Evolutionary conservation across 2,113 vertebrate genomes (phyloP).

Genomic region (Apodemus sylvaticus): DNA sequence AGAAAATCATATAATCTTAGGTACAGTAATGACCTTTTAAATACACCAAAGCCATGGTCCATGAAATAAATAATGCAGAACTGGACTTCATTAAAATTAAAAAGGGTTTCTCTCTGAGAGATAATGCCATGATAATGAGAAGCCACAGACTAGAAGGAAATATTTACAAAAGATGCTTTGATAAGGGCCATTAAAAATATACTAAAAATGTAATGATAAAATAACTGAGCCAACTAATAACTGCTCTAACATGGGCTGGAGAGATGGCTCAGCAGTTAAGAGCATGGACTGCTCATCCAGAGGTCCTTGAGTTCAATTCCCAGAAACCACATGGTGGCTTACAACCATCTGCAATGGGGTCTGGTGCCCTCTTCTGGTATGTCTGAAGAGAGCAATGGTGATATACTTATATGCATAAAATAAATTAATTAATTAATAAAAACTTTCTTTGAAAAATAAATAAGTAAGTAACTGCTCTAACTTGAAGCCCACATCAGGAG

Average conservation of each 20-base stretch:
- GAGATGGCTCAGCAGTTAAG: no score
- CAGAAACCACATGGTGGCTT: no score
- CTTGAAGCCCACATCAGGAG: neutral
- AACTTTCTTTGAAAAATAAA: no score
- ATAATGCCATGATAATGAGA: neutral
- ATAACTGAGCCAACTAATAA: neutral
- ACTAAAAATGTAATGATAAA: neutral
- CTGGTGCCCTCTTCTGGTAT: no score
- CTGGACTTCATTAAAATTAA: neutral
- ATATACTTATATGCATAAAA: no score
- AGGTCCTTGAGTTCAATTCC: no score
- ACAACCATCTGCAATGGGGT: no score
- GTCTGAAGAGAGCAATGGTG: no score
- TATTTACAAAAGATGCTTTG: neutral
- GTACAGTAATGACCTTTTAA: neutral
- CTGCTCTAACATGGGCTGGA: neutral
- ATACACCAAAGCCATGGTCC: neutral
- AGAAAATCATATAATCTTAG: neutral
- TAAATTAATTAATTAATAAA: no score
- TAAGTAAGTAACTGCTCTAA: neutral
- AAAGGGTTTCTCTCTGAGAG: neutral
- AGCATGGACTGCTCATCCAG: no score
- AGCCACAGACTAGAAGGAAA: neutral
- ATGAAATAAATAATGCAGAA: neutral
- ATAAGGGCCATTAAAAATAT: neutral